Conservation (phyloP, 2,113 vertebrate genomes). For the Myrmophylax atrothorax region DNA sequence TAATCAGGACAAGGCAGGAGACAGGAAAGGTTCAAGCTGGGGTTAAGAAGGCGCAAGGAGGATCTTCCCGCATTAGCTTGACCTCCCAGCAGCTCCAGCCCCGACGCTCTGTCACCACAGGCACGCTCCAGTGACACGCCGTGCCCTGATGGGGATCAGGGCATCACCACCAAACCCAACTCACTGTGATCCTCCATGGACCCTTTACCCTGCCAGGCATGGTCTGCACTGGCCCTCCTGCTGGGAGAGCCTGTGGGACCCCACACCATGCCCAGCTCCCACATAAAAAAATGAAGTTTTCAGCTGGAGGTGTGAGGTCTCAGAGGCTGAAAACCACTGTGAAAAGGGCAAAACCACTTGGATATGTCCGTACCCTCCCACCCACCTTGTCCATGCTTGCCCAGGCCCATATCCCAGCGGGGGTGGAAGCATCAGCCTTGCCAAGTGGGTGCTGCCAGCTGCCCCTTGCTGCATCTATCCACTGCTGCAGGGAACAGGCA, state of each 20-base stretch:
- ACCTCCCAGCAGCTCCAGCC: not conserved
- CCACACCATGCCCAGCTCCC: not conserved
- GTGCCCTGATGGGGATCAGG: not conserved
- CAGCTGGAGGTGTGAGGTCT: fast-evolving
- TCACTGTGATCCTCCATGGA: not conserved
- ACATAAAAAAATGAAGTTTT: not conserved
- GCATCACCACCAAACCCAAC: not conserved
- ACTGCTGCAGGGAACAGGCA: not conserved
- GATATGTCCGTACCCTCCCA: not conserved
- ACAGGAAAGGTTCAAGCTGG: constrained; percentile 46
- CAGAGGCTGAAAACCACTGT: not conserved
- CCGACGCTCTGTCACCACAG: not conserved
- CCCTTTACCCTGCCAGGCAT: not conserved
- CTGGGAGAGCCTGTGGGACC: not conserved
- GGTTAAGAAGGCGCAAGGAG: constrained; percentile 42
- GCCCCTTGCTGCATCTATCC: not conserved
- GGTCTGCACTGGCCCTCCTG: not conserved
- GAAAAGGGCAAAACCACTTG: not conserved
- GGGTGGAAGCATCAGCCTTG: not conserved
- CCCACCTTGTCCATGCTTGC: not conserved
- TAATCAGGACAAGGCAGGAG: constrained; percentile 56
- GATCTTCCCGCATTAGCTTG: constrained; percentile 37
- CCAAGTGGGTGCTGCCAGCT: fast-evolving
- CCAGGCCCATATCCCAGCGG: fast-evolving
- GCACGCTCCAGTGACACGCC: fast-evolving